Conservation (phyloP, 2,113 vertebrate species). For the Haemorhous mexicanus region DNA sequence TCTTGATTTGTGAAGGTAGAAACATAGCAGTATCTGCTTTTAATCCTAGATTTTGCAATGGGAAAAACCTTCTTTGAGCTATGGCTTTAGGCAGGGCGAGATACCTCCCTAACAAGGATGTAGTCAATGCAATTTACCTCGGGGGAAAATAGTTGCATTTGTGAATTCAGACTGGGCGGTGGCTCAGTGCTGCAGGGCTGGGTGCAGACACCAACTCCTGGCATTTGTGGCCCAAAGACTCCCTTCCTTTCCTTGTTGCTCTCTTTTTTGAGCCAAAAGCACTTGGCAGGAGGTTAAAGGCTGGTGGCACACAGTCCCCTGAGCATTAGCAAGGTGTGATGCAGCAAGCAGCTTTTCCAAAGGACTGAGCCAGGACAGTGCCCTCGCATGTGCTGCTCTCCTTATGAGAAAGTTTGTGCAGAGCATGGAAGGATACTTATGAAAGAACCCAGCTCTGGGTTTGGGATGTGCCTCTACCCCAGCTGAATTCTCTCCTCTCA, state of each 20-base stretch:
- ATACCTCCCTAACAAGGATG: not conserved
- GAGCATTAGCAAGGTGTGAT: accelerated
- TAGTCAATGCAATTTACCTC: not conserved
- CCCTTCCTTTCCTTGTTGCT: not conserved
- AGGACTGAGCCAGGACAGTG: not conserved
- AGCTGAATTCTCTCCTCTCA: not conserved
- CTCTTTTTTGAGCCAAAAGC: not conserved
- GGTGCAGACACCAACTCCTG: not conserved
- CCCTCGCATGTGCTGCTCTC: not conserved
- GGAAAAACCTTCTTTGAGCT: not conserved
- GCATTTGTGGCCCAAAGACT: accelerated
- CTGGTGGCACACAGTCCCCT: not conserved
- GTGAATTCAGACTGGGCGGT: not conserved
- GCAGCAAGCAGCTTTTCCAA: not conserved
- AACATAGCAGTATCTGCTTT: not conserved
- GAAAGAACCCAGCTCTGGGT: not conserved
- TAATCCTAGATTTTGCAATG: not conserved
- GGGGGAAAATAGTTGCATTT: not conserved
- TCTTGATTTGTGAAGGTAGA: not conserved
- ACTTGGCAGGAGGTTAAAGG: not conserved
- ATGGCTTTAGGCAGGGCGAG: not conserved
- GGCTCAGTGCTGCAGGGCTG: not conserved
- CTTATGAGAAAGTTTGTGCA: not conserved
- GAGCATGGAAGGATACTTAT: not conserved
- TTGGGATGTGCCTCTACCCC: not conserved